Conservation (phyloP, 2,888 invertebrate genomes). For the Amblyjoppa proteus region DNA sequence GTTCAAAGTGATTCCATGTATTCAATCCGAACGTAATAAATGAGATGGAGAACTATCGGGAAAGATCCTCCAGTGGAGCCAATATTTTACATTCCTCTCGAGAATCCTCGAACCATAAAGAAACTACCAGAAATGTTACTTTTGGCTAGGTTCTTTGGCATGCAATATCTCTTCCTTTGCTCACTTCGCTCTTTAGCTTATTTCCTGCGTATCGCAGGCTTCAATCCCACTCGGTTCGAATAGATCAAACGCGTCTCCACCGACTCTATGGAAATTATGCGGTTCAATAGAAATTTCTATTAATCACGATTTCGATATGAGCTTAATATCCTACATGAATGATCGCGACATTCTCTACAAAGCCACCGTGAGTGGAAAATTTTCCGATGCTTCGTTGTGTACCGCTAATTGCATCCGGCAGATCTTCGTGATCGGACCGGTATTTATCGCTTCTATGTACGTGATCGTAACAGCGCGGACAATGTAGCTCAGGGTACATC, state of each 20-base stretch:
- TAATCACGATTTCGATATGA: not conserved
- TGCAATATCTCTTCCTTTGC: not conserved
- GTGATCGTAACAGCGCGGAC: not conserved
- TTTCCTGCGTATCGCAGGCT: not conserved
- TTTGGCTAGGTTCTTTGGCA: not conserved
- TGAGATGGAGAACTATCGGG: constrained; percentile 18
- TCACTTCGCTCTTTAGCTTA: constrained; percentile 6
- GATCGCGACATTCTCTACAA: not conserved
- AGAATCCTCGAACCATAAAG: not conserved
- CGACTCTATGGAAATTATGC: not conserved
- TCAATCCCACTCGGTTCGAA: not conserved
- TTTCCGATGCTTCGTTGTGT: not conserved
- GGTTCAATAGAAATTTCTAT: constrained; percentile 12
- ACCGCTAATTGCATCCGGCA: constrained; percentile 29
- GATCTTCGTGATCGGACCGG: constrained; percentile 52
- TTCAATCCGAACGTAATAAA: not conserved
- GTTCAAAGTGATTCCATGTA: constrained; percentile 8
- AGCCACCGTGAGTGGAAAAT: constrained; percentile 14
- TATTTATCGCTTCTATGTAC: constrained; percentile 25
- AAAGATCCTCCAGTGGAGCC: constrained; percentile 16
- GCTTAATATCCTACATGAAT: constrained; percentile 16
- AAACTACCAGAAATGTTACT: constrained; percentile 5
- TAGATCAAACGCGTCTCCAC: not conserved
- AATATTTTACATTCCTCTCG: constrained; percentile 1
- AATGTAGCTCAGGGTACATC: not conserved